phyloP scores from a whole-genome alignment of 1,140 invertebrate genomes.

The Parapsyche elsis region DNA sequence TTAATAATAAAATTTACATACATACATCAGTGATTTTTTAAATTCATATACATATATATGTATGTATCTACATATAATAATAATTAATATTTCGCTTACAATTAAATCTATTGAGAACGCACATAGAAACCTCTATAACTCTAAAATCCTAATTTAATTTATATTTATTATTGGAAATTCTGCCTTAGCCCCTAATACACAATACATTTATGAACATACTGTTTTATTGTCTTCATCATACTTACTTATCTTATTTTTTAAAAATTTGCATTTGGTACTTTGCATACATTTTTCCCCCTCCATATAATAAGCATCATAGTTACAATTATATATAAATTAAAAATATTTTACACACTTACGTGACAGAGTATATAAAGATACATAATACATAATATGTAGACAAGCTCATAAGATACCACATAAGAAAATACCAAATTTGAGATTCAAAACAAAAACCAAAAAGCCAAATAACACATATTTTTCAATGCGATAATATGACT shows the following conservation, averaged over 20 bases:
- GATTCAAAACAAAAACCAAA: no score
- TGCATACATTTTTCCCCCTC: background rate
- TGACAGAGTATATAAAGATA: background rate
- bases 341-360: no score
- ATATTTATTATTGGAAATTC: slow-evolving; percentile 51
- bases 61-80: background rate
- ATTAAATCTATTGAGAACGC: background rate
- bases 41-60: background rate
- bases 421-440: slow-evolving; percentile 34
- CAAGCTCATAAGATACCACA: slow-evolving; percentile 45
- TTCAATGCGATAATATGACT: no score
- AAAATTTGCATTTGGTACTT: slow-evolving; percentile 26
- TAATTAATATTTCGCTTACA: background rate
- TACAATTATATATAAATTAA: background rate
- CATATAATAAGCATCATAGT: background rate
- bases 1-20: slow-evolving; percentile 27
- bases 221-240: slow-evolving; percentile 55
- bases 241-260: slow-evolving; percentile 16
- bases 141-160: slow-evolving; percentile 13
- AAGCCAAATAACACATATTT: no score
- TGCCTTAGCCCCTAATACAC: slow-evolving; percentile 37
- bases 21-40: background rate
- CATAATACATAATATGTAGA: slow-evolving; percentile 1
- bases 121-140: slow-evolving; percentile 18
- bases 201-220: slow-evolving; percentile 52